These are phyloP conservation scores for Corvus cornix DNA, from an alignment of 2,113 vertebrate genomes.

Conservation along the genomic window DNA sequence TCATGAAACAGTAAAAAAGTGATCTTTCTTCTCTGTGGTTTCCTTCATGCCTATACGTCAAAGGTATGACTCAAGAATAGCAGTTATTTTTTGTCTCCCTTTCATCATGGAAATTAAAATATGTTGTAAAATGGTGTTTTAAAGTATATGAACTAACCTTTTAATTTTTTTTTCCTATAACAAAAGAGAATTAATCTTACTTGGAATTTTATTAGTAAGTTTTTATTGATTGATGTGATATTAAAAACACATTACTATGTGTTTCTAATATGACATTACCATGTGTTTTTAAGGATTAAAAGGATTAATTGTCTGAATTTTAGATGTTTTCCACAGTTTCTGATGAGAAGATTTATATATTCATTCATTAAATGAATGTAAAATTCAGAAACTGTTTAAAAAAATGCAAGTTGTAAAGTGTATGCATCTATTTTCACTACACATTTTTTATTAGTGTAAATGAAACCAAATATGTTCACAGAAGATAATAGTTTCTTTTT, in stretches of 20 bases:
- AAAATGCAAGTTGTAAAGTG: not conserved
- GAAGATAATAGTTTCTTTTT: not conserved
- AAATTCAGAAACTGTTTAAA: not conserved
- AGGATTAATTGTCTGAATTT: not conserved
- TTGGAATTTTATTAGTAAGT: not conserved
- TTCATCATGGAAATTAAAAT: not conserved
- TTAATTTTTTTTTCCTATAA: not conserved
- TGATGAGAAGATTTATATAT: not conserved
- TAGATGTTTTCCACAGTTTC: not conserved
- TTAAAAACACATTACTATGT: not conserved
- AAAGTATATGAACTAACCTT: not conserved
- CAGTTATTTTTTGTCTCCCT: not conserved
- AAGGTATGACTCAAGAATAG: not conserved
- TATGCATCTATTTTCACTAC: not conserved
- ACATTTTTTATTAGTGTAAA: not conserved
- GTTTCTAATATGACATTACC: not conserved
- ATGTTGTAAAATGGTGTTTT: not conserved
- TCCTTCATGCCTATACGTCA: not conserved
- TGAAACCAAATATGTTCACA: not conserved
- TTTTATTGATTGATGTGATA: not conserved
- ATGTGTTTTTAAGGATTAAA: not conserved
- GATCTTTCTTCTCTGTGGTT: not conserved
- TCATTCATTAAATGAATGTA: not conserved
- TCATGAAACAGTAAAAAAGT: not conserved
- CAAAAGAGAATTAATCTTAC: not conserved